These are phyloP conservation scores for Callimorpha dominula DNA, from an alignment of 2,888 invertebrate genomes.

Conservation along the genomic window DNA sequence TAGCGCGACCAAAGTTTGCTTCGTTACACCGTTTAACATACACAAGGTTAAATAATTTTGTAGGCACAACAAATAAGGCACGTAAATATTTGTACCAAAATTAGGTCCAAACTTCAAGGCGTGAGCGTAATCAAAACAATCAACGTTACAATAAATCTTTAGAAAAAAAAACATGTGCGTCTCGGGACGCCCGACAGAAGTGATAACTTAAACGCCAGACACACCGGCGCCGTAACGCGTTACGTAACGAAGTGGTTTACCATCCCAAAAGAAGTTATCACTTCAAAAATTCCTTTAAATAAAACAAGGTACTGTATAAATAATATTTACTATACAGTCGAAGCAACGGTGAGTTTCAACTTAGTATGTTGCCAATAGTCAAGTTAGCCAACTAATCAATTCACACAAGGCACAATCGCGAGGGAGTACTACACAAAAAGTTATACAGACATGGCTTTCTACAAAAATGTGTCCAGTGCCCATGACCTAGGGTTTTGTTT, in stretches of 20 bases:
- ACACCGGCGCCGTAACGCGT: too few species aligned
- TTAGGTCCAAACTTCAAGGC: too few species aligned
- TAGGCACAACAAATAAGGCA: neutral
- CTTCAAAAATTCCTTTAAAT: conserved; percentile 21
- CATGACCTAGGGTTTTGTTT: conserved; percentile 83
- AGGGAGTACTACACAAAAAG: conserved; percentile 56
- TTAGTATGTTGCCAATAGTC: conserved; percentile 57
- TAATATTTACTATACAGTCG: conserved; percentile 20
- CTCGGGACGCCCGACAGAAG: too few species aligned
- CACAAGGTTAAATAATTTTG: neutral
- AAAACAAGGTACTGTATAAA: conserved; percentile 5
- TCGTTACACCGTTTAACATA: too few species aligned
- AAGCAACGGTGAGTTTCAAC: conserved; percentile 30
- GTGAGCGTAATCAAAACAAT: too few species aligned
- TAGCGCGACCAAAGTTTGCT: too few species aligned
- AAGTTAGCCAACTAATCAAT: conserved; percentile 46
- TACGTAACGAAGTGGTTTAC: too few species aligned
- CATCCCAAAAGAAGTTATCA: too few species aligned
- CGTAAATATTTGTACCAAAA: neutral
- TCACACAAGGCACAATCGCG: conserved; percentile 55
- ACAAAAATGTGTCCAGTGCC: conserved; percentile 80
- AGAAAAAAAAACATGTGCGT: too few species aligned
- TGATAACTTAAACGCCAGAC: too few species aligned
- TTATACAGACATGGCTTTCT: conserved; percentile 55
- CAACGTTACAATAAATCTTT: too few species aligned